A percentile compares a stretch with the other conserved stretches of the same genome.
phyloP scores from a whole-genome alignment of 1,140 invertebrate species.

The Drosophila tsacasi region DNA sequence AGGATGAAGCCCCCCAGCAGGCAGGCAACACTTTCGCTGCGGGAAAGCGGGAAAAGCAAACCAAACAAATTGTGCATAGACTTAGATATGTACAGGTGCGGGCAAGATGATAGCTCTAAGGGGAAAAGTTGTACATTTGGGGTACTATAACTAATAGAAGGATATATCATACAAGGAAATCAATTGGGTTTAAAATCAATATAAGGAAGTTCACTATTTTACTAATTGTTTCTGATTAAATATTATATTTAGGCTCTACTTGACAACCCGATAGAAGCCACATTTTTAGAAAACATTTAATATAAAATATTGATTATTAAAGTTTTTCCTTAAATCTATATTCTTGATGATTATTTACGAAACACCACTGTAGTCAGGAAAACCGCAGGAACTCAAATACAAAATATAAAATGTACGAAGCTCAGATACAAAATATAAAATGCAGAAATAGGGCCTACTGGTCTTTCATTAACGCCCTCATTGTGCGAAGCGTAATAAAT shows the following conservation, averaged over 20 bases:
- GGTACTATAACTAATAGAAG: not conserved
- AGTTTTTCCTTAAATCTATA: not conserved
- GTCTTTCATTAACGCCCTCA: conserved; percentile 66
- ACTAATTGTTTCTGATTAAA: not conserved
- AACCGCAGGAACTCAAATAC: not conserved
- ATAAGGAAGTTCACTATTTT: not conserved
- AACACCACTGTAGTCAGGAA: not conserved
- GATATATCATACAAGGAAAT: not conserved
- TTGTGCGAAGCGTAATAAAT: conserved; percentile 50
- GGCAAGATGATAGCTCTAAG: conserved; percentile 10
- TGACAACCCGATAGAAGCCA: too few species aligned
- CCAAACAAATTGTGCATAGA: conserved; percentile 36
- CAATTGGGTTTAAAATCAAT: too few species aligned
- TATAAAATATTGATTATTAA: not conserved
- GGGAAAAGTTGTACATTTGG: not conserved
- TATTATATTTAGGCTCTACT: not conserved
- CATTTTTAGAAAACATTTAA: not conserved
- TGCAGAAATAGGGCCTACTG: conserved; percentile 24
- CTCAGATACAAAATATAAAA: conserved; percentile 5
- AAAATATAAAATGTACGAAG: conserved; percentile 14
- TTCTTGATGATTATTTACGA: not conserved
- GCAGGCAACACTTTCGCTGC: conserved; percentile 70
- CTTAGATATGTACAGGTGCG: conserved; percentile 26
- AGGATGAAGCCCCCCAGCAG: conserved; percentile 27
- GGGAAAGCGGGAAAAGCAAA: conserved; percentile 42